A percentile compares a stretch with the other conserved stretches of the same genome.
Evolutionary conservation across 2,888 invertebrate species (phyloP).

Genomic region (Lapara coniferarum): DNA sequence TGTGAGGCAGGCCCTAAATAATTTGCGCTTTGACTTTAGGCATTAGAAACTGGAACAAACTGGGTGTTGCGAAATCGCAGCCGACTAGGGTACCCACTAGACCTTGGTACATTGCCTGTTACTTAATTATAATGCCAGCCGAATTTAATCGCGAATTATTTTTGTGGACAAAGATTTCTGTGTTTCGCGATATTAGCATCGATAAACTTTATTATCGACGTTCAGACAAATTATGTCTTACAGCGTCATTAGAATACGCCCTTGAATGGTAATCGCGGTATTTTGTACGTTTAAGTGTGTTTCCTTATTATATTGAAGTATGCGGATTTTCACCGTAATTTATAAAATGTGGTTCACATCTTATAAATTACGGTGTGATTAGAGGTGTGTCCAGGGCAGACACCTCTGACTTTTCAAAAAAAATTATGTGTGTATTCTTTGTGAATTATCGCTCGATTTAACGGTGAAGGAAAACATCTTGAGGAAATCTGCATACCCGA

Average conservation of each 20-base stretch:
- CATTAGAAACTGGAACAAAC: conserved; percentile 67
- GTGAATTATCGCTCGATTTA: too few species aligned
- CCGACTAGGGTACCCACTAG: conserved; percentile 68
- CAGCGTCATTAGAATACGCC: conserved; percentile 11
- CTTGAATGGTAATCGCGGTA: conserved; percentile 16
- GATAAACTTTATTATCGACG: conserved; percentile 25
- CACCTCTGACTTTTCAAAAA: too few species aligned
- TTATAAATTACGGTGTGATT: not conserved
- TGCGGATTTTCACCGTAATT: conserved; percentile 5
- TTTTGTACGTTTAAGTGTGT: not conserved
- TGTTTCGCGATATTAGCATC: conserved; percentile 33
- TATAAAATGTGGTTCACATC: not conserved
- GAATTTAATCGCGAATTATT: conserved; percentile 69
- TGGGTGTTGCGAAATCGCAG: conserved; percentile 61
- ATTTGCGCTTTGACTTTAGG: conserved; percentile 76
- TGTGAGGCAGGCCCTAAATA: conserved; percentile 72
- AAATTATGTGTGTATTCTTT: too few species aligned
- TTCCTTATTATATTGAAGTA: conserved; percentile 9
- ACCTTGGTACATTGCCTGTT: conserved; percentile 76
- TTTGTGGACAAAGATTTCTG: conserved; percentile 54
- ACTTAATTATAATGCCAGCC: conserved; percentile 83
- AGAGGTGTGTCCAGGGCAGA: too few species aligned
- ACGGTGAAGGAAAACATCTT: too few species aligned
- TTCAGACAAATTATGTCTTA: conserved; percentile 23
- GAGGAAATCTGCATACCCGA: too few species aligned